Percentiles rank a stretch among this genome's conserved stretches.
Evolutionary conservation across 1,140 invertebrate species (phyloP).

Genomic region (Drosophila sucinea): DNA sequence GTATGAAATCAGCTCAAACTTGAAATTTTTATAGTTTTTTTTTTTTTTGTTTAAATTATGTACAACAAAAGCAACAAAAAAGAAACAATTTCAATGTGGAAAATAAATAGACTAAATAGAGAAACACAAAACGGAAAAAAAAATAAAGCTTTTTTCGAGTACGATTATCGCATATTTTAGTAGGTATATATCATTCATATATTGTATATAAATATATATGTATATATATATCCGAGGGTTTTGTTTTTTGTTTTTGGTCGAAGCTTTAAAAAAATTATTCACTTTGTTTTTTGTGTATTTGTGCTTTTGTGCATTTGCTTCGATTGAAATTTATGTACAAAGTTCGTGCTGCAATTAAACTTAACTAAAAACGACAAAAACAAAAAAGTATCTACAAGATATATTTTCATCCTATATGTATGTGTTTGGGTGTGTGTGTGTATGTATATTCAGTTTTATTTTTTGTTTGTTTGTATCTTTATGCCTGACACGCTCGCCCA

Average conservation of each 20-base stretch:
- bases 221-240: conserved; percentile 18
- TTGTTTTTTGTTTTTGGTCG: conserved; percentile 57
- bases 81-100: conserved; percentile 25
- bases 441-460: conserved; percentile 39
- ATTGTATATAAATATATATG: conserved; percentile 26
- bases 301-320: conserved; percentile 30
- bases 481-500: conserved; percentile 73
- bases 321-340: conserved; percentile 77
- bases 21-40: background rate
- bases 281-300: conserved; percentile 31
- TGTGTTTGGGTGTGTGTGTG: conserved; percentile 40
- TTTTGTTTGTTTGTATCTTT: conserved; percentile 60
- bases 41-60: conserved; percentile 50
- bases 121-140: conserved; percentile 20
- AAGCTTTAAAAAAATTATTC: conserved; percentile 59
- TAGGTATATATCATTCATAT: conserved; percentile 27
- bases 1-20: conserved; percentile 23
- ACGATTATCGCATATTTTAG: conserved; percentile 30
- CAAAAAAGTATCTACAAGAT: conserved; percentile 60
- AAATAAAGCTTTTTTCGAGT: conserved; percentile 50
- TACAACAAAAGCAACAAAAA: conserved; percentile 50
- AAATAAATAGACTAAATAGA: conserved; percentile 25
- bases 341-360: conserved; percentile 77
- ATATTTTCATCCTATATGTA: conserved; percentile 52
- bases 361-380: conserved; percentile 46